Percentiles rank a stretch among this genome's conserved stretches.
Evolutionary conservation across 2,888 invertebrate species (phyloP).

Genomic region (Dolomedes plantarius): DNA sequence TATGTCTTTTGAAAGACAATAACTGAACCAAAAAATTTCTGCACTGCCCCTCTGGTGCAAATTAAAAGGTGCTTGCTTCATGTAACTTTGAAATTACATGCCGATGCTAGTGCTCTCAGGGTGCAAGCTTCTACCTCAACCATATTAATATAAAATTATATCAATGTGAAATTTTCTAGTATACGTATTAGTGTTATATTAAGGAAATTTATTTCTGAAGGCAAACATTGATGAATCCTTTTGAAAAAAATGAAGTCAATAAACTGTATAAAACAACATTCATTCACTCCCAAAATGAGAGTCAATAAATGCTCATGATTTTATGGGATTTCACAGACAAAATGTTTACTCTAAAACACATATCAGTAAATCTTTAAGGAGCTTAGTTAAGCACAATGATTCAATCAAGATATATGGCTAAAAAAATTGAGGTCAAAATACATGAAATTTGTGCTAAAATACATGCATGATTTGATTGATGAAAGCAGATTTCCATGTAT

Average conservation of each 20-base stretch:
- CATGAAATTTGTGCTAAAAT: conserved; percentile 48
- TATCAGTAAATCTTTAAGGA: not conserved
- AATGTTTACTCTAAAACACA: not conserved
- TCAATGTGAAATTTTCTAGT: not conserved
- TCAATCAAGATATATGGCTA: conserved; percentile 10
- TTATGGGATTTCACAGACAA: not conserved
- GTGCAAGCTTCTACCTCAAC: conserved; percentile 48
- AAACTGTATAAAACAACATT: not conserved
- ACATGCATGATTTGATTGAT: conserved; percentile 51
- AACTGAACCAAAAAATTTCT: not conserved
- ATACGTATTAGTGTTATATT: not conserved
- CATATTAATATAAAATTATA: not conserved
- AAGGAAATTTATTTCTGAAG: not conserved
- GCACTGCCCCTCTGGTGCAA: conserved; percentile 31
- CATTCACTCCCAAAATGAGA: not conserved
- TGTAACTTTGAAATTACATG: conserved; percentile 63
- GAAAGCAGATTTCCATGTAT: conserved; percentile 41
- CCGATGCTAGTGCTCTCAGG: conserved; percentile 63
- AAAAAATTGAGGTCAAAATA: conserved; percentile 37
- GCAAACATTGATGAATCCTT: not conserved
- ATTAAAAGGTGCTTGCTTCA: conserved; percentile 47
- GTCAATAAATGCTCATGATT: not conserved
- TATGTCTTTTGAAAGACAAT: too few species aligned
- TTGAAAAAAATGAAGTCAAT: not conserved
- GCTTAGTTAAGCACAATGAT: not conserved